Conservation (phyloP, 2,888 invertebrate species). For the Blastobasis adustella region DNA sequence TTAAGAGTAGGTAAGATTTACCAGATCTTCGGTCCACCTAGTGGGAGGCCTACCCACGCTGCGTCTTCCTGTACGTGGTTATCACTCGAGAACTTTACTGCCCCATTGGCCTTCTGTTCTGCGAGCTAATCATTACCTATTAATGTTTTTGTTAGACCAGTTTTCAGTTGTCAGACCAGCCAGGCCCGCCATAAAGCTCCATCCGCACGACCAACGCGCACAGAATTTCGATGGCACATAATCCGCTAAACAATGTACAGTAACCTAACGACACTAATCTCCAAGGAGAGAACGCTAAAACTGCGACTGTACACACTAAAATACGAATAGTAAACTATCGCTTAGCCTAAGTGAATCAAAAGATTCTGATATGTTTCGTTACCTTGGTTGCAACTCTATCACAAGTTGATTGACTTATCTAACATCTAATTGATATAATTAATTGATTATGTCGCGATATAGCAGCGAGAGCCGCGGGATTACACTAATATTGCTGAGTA, state of each 20-base stretch:
- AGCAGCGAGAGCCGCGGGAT: slow-evolving; percentile 26
- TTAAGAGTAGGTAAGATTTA: background rate
- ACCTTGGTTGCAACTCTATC: slow-evolving; percentile 81
- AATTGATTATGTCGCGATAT: slow-evolving; percentile 35
- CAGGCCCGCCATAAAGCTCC: background rate
- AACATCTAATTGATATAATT: slow-evolving; percentile 46
- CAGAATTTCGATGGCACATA: slow-evolving; percentile 23
- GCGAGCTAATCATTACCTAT: background rate
- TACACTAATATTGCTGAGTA: slow-evolving; percentile 58
- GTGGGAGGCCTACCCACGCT: too few species aligned
- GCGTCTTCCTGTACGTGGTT: too few species aligned
- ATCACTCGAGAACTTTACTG: too few species aligned
- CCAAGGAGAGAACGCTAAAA: slow-evolving; percentile 28
- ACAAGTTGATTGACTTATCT: slow-evolving; percentile 62
- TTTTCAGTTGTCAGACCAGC: background rate
- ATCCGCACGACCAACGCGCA: slow-evolving; percentile 24
- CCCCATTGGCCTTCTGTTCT: too few species aligned
- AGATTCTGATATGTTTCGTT: slow-evolving; percentile 83
- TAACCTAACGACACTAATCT: slow-evolving; percentile 15
- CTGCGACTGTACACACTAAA: slow-evolving; percentile 41
- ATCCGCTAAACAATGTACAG: slow-evolving; percentile 12
- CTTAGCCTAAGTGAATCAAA: slow-evolving; percentile 76
- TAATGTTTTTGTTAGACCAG: too few species aligned
- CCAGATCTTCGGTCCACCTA: too few species aligned
- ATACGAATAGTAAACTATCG: slow-evolving; percentile 23